phyloP scores from a whole-genome alignment of 2,797 vertebrate genomes.

The Xerus rutilus region DNA sequence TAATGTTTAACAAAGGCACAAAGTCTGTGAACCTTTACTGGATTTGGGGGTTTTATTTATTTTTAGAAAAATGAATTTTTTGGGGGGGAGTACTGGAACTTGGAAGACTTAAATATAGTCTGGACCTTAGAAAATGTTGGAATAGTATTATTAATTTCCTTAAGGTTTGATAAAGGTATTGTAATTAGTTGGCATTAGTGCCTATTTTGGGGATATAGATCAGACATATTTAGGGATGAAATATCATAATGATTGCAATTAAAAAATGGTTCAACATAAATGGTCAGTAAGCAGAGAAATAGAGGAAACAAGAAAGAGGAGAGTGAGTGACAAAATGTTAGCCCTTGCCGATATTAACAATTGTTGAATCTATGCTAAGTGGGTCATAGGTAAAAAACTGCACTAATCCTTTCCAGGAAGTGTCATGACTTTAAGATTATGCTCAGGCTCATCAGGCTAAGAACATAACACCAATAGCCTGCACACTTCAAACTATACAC shows the following conservation, averaged over 20 bases:
- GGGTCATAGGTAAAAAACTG: background rate
- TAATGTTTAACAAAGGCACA: background rate
- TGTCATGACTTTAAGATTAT: background rate
- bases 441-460: background rate
- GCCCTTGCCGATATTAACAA: background rate
- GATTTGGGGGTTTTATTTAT: background rate
- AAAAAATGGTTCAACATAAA: background rate
- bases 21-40: background rate
- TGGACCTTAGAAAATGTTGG: background rate
- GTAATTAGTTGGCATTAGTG: background rate
- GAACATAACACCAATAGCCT: background rate
- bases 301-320: background rate
- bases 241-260: background rate
- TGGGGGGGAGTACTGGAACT: background rate
- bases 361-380: background rate
- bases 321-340: slow-evolving; percentile 21
- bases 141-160: slow-evolving; percentile 3
- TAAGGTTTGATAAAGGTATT: background rate
- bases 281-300: background rate
- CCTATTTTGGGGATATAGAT: background rate
- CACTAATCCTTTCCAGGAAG: background rate
- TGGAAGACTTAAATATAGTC: background rate
- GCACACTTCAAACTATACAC: background rate
- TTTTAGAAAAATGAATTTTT: background rate
- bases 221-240: background rate